Conservation (phyloP, 1,140 invertebrate species). For the Drosophila arizonae region DNA sequence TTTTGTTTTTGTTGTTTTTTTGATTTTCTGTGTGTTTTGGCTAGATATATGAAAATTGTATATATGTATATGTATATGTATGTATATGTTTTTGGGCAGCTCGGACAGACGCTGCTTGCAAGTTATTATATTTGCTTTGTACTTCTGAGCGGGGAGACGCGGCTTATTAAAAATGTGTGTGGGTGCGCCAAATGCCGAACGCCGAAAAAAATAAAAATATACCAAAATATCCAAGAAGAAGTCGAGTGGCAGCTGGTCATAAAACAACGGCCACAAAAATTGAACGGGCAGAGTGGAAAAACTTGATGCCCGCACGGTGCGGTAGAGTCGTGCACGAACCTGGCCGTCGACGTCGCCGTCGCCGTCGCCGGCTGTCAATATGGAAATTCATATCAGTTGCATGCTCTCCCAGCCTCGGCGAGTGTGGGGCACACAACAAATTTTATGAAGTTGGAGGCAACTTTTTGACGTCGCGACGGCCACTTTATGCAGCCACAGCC, state of each 20-base stretch:
- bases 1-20: slow-evolving; percentile 4
- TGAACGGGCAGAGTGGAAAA: slow-evolving; percentile 49
- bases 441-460: slow-evolving; percentile 23
- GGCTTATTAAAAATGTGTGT: slow-evolving; percentile 71
- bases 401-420: slow-evolving; percentile 11
- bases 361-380: slow-evolving; percentile 78
- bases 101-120: slow-evolving; percentile 67
- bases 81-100: background rate
- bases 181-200: background rate
- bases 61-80: too few species aligned
- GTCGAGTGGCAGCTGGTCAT: slow-evolving; percentile 44
- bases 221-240: slow-evolving; percentile 39
- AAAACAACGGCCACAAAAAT: slow-evolving; percentile 76
- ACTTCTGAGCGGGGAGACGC: slow-evolving; percentile 55
- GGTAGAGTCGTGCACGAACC: background rate
- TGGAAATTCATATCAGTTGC: slow-evolving; percentile 78
- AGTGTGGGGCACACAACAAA: background rate
- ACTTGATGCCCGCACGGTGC: background rate
- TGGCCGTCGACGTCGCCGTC: slow-evolving; percentile 10
- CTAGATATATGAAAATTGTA: slow-evolving; percentile 17
- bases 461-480: slow-evolving; percentile 41
- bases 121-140: slow-evolving; percentile 81
- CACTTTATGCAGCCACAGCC: slow-evolving; percentile 9
- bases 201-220: slow-evolving; percentile 12
- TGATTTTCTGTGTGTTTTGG: background rate